Evolutionary conservation across 2,888 invertebrate genomes (phyloP).

Genomic region (Cryptosula pallasiana): DNA sequence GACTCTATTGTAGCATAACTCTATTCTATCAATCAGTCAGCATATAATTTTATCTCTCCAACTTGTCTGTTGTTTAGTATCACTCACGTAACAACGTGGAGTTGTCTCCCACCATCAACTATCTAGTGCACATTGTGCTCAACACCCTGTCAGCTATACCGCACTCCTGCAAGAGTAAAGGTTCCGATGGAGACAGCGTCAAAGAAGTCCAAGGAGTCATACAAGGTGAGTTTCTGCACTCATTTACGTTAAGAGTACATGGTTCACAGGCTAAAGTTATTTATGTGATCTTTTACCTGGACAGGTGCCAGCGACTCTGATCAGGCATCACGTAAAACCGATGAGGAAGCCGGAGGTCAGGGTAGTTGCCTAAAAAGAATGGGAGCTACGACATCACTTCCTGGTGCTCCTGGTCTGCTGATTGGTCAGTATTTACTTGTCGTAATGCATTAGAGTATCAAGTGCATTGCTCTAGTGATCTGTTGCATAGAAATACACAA

Average conservation of each 20-base stretch:
- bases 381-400: neutral
- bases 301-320: neutral
- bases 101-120: neutral
- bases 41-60: too few species aligned
- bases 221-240: neutral
- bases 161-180: constrained; percentile 78
- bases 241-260: too few species aligned
- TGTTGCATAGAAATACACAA: too few species aligned
- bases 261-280: too few species aligned
- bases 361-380: neutral
- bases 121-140: constrained; percentile 76
- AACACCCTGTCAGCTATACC: constrained; percentile 87
- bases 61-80: neutral
- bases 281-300: too few species aligned
- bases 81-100: constrained; percentile 26
- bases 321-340: neutral
- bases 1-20: too few species aligned
- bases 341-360: neutral
- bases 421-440: neutral
- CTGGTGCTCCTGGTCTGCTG: neutral
- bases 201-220: neutral
- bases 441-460: neutral
- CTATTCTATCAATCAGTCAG: too few species aligned
- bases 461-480: too few species aligned
- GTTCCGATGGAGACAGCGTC: constrained; percentile 34